These are phyloP conservation scores for Ptychochromis oligacanthus DNA, from an alignment of 2,113 vertebrate genomes.

Conservation along the genomic window DNA sequence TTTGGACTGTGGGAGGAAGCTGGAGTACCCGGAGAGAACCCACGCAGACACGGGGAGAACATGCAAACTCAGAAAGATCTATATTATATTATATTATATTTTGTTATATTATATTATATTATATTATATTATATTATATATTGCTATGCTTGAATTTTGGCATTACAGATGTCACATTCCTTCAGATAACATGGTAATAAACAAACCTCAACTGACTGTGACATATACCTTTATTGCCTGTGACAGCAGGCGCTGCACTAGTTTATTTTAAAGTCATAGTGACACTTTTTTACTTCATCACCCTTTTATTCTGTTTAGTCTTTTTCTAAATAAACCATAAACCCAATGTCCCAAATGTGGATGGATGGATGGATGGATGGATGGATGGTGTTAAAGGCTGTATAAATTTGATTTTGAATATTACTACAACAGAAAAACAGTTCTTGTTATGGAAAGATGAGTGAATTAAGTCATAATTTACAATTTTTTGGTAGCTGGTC, in stretches of 20 bases:
- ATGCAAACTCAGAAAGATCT: no score
- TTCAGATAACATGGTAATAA: neutral
- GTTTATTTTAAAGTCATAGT: neutral
- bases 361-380: neutral
- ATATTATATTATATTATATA: no score
- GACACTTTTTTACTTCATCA: neutral
- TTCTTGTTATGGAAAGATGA: neutral
- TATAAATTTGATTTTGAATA: neutral
- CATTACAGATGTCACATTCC: neutral
- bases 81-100: no score
- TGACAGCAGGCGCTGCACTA: neutral
- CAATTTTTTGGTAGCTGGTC: neutral
- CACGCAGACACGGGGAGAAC: no score
- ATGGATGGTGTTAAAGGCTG: neutral
- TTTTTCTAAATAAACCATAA: neutral
- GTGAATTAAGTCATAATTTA: neutral
- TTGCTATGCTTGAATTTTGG: neutral
- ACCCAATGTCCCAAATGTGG: neutral
- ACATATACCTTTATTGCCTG: neutral
- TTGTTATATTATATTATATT: no score
- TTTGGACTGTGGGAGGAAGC: no score
- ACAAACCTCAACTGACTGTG: neutral
- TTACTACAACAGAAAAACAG: neutral
- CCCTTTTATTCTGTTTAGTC: neutral
- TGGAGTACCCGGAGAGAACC: no score